Percentiles rank a stretch among this genome's conserved stretches.
phyloP scores from a whole-genome alignment of 2,797 vertebrate genomes.

The Calcarius lapponicus region DNA sequence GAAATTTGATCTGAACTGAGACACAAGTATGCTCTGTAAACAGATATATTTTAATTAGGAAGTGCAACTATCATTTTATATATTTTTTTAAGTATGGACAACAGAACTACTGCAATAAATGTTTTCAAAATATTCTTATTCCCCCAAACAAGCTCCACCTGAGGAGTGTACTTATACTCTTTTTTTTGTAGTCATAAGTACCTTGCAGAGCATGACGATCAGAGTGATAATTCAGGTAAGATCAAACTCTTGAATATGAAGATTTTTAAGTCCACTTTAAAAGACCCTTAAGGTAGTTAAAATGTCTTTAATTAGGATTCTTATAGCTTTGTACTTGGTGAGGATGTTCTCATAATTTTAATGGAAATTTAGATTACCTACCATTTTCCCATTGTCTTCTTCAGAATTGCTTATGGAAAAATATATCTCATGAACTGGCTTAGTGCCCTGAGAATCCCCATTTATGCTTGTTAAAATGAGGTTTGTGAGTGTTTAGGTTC shows the following conservation, averaged over 20 bases:
- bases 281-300: not conserved
- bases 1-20: not conserved
- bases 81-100: not conserved
- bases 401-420: conserved; percentile 15
- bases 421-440: conserved; percentile 13
- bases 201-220: conserved; percentile 17
- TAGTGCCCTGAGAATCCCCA: not conserved
- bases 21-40: not conserved
- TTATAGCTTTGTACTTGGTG: not conserved
- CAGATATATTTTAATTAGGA: not conserved
- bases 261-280: conserved; percentile 12
- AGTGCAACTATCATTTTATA: not conserved
- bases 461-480: not conserved
- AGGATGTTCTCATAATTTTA: not conserved
- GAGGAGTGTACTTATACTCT: conserved; percentile 2
- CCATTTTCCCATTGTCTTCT: not conserved
- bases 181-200: conserved; percentile 11
- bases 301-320: not conserved
- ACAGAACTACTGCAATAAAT: not conserved
- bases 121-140: conserved; percentile 6
- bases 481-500: not conserved
- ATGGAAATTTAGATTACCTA: not conserved
- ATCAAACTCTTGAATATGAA: conserved; percentile 17
- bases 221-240: conserved; percentile 41
- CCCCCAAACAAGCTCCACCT: not conserved